Conservation (phyloP, 2,888 invertebrate species). For the Cepaea hortensis region DNA sequence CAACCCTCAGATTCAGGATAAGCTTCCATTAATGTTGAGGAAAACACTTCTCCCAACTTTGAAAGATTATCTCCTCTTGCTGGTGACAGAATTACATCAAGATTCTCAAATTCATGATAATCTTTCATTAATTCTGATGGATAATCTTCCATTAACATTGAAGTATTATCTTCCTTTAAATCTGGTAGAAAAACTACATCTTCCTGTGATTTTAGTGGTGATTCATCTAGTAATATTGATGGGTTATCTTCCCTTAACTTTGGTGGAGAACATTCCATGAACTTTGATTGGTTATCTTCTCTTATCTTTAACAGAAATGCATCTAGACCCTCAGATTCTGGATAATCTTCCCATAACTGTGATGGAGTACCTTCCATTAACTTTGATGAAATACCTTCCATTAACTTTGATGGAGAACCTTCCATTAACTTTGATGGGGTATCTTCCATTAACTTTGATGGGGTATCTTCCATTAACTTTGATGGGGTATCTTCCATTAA, state of each 20-base stretch:
- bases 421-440: no score
- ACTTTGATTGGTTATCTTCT: neutral
- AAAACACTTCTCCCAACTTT: neutral
- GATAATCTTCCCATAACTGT: neutral
- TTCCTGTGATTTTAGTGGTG: no score
- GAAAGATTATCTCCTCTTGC: no score
- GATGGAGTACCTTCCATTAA: no score
- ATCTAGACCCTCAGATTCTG: neutral
- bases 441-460: neutral
- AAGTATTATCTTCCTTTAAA: no score
- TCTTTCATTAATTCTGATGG: neutral
- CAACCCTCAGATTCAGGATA: conserved; percentile 20
- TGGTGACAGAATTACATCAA: conserved; percentile 2
- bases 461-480: no score
- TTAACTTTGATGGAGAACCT: no score
- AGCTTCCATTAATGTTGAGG: neutral
- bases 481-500: no score
- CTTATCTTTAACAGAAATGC: neutral
- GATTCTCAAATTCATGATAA: neutral
- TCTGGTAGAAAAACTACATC: neutral
- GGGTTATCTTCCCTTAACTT: no score
- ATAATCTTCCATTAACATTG: neutral
- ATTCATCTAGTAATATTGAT: no score
- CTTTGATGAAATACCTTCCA: no score
- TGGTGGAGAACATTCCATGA: neutral